Conservation (phyloP, 2,797 vertebrate species). For the Urosaurus nigricauda region DNA sequence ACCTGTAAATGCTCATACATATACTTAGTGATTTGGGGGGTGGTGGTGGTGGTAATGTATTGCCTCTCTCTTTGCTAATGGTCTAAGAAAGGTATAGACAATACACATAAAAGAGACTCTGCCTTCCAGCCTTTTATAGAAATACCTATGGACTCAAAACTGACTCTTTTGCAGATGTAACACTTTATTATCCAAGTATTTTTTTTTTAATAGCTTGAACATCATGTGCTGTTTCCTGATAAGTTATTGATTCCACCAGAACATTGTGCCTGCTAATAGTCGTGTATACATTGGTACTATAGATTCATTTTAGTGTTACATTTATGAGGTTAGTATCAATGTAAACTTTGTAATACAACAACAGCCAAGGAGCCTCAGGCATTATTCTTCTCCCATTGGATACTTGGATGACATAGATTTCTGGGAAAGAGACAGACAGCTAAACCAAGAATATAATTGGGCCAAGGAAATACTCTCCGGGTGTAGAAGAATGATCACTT, state of each 20-base stretch:
- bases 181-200: background rate
- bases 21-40: background rate
- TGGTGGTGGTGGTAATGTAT: background rate
- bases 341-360: conserved; percentile 45
- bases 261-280: conserved; percentile 25
- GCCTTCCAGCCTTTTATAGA: background rate
- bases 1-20: background rate
- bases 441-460: conserved; percentile 47
- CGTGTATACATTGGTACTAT: conserved; percentile 20
- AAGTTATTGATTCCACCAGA: conserved; percentile 59
- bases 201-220: conserved; percentile 47
- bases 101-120: background rate
- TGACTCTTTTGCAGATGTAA: conserved; percentile 18
- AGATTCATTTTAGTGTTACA: conserved; percentile 46
- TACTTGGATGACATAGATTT: conserved; percentile 54
- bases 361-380: conserved; percentile 54
- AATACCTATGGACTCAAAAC: background rate
- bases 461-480: conserved; percentile 58
- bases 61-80: background rate
- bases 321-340: conserved; percentile 56
- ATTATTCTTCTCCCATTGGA: background rate
- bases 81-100: background rate
- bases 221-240: conserved; percentile 44
- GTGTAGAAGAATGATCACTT: conserved; percentile 50
- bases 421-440: conserved; percentile 55